These are phyloP conservation scores for Norana najaformis DNA, from an alignment of 2,888 invertebrate species.

Conservation along the genomic window DNA sequence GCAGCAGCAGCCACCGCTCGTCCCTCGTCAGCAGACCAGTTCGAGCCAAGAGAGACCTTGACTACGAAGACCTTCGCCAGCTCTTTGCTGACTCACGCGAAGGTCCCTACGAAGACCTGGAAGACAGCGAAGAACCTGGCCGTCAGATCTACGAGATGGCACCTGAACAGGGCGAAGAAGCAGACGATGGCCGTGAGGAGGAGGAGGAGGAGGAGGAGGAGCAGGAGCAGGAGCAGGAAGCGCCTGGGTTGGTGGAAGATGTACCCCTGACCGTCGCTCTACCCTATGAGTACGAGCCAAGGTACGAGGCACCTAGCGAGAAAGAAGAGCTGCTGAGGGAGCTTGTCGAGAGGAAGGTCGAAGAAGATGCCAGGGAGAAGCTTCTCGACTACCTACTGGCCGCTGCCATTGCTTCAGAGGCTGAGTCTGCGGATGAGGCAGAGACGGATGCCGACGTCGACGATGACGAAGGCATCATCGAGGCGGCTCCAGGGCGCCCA, in stretches of 20 bases:
- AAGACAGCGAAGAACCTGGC: neutral
- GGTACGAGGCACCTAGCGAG: neutral
- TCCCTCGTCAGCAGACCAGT: constrained; percentile 1
- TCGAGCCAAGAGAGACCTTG: constrained; percentile 23
- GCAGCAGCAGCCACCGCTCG: neutral
- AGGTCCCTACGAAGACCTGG: neutral
- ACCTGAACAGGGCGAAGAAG: neutral
- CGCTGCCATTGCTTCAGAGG: constrained; percentile 23
- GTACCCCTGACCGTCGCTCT: neutral
- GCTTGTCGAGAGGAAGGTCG: constrained; percentile 16
- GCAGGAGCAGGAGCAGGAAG: neutral
- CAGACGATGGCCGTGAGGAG: neutral
- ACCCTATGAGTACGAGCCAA: neutral
- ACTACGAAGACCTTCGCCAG: constrained; percentile 23
- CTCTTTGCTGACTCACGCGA: neutral
- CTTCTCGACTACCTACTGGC: constrained; percentile 14
- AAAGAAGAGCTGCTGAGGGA: constrained; percentile 6
- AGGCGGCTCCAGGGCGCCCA: neutral
- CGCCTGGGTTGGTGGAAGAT: neutral
- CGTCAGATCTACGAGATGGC: neutral
- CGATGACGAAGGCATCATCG: constrained; percentile 10
- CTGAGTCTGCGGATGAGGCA: constrained; percentile 19
- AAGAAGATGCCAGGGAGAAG: constrained; percentile 21
- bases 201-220: neutral
- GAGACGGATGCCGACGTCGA: constrained; percentile 21